Evolutionary conservation across 2,888 invertebrate species (phyloP).

Genomic region (Icerya purchasi): DNA sequence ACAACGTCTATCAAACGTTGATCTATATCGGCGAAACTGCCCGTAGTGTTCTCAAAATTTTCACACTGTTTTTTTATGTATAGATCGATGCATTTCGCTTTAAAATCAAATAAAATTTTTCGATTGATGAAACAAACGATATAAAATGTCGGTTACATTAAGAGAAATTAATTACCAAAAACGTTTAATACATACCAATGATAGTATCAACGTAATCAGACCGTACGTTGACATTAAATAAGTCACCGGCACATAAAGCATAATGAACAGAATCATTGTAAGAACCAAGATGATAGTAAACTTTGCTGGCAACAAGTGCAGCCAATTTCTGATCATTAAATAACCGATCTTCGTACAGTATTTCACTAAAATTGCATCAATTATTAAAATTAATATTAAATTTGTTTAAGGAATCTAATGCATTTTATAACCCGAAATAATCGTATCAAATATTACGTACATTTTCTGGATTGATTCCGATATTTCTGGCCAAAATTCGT

Average conservation of each 20-base stretch:
- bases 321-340: constrained; percentile 81
- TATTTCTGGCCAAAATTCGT: constrained; percentile 97
- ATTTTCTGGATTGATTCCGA: constrained; percentile 94
- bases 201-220: constrained; percentile 94
- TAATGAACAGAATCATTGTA: constrained; percentile 94
- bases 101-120: no score
- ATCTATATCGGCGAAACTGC: constrained; percentile 44
- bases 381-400: no score
- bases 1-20: constrained; percentile 77
- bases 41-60: constrained; percentile 36
- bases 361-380: constrained; percentile 39
- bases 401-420: neutral
- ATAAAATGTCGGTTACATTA: no score
- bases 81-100: constrained; percentile 89
- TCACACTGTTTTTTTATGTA: constrained; percentile 66
- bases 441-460: constrained; percentile 30
- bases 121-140: no score
- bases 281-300: constrained; percentile 91
- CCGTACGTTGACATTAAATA: constrained; percentile 84
- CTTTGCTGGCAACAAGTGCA: constrained; percentile 92
- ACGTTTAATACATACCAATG: constrained; percentile 38
- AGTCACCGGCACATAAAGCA: constrained; percentile 81
- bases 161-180: no score
- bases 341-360: constrained; percentile 75
- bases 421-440: no score